Evolutionary conservation across 2,113 vertebrate species (phyloP).

Genomic region (Centropristis striata): DNA sequence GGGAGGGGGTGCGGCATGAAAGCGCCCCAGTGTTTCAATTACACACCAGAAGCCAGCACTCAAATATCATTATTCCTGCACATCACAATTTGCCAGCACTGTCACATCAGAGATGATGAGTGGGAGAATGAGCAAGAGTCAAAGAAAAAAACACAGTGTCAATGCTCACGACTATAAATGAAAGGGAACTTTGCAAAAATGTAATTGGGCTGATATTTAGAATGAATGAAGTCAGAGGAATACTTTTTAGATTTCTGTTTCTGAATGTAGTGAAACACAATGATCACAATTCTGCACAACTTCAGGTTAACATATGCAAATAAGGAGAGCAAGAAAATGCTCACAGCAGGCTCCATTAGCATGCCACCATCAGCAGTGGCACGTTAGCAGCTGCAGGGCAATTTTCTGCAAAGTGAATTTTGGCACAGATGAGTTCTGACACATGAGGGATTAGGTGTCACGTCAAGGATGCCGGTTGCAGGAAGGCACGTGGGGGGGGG

Average conservation of each 20-base stretch:
- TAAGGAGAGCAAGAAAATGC: not conserved
- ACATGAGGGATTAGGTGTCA: constrained; percentile 50
- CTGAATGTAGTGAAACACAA: constrained; percentile 15
- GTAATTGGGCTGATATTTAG: constrained; percentile 26
- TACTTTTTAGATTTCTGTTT: not conserved
- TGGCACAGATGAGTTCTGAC: constrained; percentile 43
- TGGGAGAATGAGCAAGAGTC: constrained; percentile 36
- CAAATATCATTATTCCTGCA: constrained; percentile 64
- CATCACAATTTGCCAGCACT: constrained; percentile 62
- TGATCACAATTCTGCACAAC: constrained; percentile 14
- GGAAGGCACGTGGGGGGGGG: constrained; percentile 13
- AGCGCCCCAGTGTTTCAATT: constrained; percentile 72
- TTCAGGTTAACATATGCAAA: constrained; percentile 5
- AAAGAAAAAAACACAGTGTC: constrained; percentile 19
- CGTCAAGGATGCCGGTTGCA: constrained; percentile 11
- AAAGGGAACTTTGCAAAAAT: constrained; percentile 14
- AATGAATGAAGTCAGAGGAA: not conserved
- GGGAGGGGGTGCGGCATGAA: constrained; percentile 34
- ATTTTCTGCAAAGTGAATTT: constrained; percentile 47
- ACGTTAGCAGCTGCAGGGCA: constrained; percentile 24
- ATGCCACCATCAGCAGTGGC: not conserved
- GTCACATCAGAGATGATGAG: constrained; percentile 61
- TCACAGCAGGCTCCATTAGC: constrained; percentile 9
- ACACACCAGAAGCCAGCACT: constrained; percentile 67
- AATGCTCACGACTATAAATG: constrained; percentile 20